A percentile compares a stretch with the other conserved stretches of the same genome.
These are phyloP conservation scores for Cataglyphis rosenhaueri DNA, from an alignment of 2,888 invertebrate species.

Conservation along the genomic window DNA sequence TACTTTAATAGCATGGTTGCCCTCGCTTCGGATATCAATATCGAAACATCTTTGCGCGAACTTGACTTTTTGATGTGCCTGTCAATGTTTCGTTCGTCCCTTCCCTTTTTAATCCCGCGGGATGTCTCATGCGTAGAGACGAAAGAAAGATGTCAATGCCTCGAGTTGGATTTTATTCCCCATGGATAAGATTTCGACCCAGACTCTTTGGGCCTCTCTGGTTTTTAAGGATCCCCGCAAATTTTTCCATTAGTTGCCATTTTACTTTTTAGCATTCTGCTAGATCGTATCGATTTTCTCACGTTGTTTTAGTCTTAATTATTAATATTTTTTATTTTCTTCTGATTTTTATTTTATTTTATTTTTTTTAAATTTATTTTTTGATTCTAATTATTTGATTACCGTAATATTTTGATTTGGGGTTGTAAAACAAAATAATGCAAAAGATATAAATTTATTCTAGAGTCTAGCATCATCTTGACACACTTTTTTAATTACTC, in stretches of 20 bases:
- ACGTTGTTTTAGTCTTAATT: neutral
- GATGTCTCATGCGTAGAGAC: slow-evolving; percentile 31
- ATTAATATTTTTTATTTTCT: neutral
- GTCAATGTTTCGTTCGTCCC: slow-evolving; percentile 43
- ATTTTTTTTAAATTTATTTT: neutral
- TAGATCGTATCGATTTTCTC: neutral
- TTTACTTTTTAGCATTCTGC: neutral
- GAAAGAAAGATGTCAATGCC: slow-evolving; percentile 39
- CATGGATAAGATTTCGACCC: neutral
- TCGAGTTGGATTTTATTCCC: slow-evolving; percentile 50
- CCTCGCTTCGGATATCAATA: slow-evolving; percentile 33
- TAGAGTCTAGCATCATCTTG: neutral
- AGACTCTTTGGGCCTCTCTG: neutral
- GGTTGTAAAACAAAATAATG: neutral
- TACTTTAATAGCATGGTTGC: slow-evolving; percentile 49
- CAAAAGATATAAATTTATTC: neutral
- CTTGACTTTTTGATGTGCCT: slow-evolving; percentile 2
- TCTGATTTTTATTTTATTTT: neutral
- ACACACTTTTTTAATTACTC: neutral
- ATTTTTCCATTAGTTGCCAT: slow-evolving; percentile 25
- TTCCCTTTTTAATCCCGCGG: neutral
- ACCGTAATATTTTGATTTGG: neutral
- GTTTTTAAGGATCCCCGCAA: neutral
- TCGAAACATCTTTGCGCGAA: slow-evolving; percentile 23
- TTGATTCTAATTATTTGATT: neutral